These are phyloP conservation scores for Poicephalus meyeri DNA, from an alignment of 2,113 vertebrate genomes.

Conservation along the genomic window DNA sequence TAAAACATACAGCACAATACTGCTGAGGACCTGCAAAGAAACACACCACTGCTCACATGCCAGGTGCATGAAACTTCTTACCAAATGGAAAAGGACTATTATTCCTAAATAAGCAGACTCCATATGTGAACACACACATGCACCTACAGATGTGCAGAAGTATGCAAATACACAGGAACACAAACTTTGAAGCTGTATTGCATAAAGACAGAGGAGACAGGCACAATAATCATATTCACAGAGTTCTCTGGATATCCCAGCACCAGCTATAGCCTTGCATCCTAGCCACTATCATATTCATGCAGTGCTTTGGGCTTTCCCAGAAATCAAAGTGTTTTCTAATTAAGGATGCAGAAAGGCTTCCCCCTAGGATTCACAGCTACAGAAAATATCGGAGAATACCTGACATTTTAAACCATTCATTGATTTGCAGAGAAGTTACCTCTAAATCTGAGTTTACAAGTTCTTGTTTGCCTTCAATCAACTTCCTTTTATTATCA, in stretches of 20 bases:
- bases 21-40: conserved; percentile 62
- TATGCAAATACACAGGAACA: not conserved
- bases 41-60: not conserved
- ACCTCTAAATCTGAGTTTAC: conserved; percentile 68
- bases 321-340: not conserved
- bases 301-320: not conserved
- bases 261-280: not conserved
- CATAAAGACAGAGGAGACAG: not conserved
- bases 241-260: not conserved
- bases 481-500: conserved; percentile 37
- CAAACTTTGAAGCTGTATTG: not conserved
- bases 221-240: not conserved
- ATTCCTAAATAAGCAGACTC: not conserved
- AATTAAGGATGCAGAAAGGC: not conserved
- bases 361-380: not conserved
- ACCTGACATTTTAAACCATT: not conserved
- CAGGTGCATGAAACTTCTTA: not conserved
- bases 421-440: not conserved
- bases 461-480: not conserved
- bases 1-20: conserved; percentile 62
- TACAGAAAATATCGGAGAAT: not conserved
- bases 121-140: accelerated
- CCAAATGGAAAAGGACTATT: not conserved
- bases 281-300: not conserved
- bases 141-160: not conserved